These are phyloP conservation scores for Erannis defoliaria DNA, from an alignment of 2,888 invertebrate genomes.

Conservation along the genomic window DNA sequence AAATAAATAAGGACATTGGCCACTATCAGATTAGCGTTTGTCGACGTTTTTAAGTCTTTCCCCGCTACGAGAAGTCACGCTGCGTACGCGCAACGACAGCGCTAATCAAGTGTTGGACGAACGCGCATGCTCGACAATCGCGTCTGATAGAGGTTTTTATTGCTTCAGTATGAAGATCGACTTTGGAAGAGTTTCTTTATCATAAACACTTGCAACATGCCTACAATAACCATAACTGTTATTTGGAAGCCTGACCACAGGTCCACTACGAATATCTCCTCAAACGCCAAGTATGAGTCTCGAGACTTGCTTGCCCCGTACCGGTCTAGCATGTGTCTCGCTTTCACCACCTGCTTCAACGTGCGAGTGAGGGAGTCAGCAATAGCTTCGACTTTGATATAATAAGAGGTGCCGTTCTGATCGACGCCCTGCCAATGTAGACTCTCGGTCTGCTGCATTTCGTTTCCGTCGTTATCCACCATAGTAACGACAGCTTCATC, in stretches of 20 bases:
- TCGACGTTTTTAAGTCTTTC: too few species aligned
- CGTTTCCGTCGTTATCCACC: slow-evolving; percentile 54
- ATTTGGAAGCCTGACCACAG: slow-evolving; percentile 92
- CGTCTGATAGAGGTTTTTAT: too few species aligned
- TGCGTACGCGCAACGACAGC: too few species aligned
- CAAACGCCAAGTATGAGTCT: slow-evolving; percentile 93
- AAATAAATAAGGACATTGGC: slow-evolving; percentile 2
- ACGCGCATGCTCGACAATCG: too few species aligned
- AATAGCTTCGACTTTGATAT: slow-evolving; percentile 82
- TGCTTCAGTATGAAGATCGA: slow-evolving; percentile 4
- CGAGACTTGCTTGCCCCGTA: slow-evolving; percentile 91
- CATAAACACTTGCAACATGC: slow-evolving; percentile 92
- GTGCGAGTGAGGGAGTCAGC: slow-evolving; percentile 89
- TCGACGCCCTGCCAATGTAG: slow-evolving; percentile 70
- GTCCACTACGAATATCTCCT: slow-evolving; percentile 93
- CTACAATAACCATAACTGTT: slow-evolving; percentile 90
- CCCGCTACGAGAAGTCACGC: too few species aligned
- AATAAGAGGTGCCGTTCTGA: slow-evolving; percentile 63
- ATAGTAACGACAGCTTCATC: slow-evolving; percentile 56
- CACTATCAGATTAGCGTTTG: too few species aligned
- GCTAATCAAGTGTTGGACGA: too few species aligned
- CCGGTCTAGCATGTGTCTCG: slow-evolving; percentile 88
- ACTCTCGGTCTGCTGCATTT: slow-evolving; percentile 65
- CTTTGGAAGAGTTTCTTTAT: slow-evolving; percentile 87
- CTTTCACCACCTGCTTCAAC: slow-evolving; percentile 87